These are phyloP conservation scores for Camponotus floridanus DNA, from an alignment of 1,140 invertebrate species.

Conservation along the genomic window DNA sequence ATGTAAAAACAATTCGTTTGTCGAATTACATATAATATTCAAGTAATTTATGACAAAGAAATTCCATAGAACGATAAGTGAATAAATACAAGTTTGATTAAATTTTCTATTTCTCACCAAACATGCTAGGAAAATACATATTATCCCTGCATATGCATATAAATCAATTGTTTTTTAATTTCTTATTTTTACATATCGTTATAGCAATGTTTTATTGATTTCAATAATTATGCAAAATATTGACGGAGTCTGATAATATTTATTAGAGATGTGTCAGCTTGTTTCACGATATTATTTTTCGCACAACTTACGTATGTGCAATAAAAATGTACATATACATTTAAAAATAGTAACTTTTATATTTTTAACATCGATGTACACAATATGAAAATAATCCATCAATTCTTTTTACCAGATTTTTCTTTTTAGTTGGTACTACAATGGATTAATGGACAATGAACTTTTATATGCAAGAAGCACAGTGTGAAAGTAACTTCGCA, in stretches of 20 bases:
- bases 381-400: background rate
- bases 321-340: constrained; percentile 4
- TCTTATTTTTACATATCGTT: background rate
- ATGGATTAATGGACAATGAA: background rate
- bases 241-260: background rate
- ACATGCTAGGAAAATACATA: constrained; percentile 40
- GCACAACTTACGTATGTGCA: background rate
- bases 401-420: background rate
- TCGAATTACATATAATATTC: background rate
- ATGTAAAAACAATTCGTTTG: background rate
- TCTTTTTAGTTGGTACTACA: background rate
- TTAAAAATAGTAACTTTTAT: background rate
- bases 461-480: constrained; percentile 23
- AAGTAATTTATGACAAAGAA: background rate
- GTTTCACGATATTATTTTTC: background rate
- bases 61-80: background rate
- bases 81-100: background rate
- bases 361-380: constrained; percentile 9
- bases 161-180: constrained; percentile 28
- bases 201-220: constrained; percentile 31
- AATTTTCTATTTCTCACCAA: background rate
- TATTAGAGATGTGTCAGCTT: background rate
- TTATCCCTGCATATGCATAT: constrained; percentile 78
- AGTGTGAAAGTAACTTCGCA: constrained; percentile 6
- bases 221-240: background rate